A percentile compares a stretch with the other conserved stretches of the same genome.
phyloP scores from a whole-genome alignment of 2,797 vertebrate genomes.

The Sebastes glaucus region DNA sequence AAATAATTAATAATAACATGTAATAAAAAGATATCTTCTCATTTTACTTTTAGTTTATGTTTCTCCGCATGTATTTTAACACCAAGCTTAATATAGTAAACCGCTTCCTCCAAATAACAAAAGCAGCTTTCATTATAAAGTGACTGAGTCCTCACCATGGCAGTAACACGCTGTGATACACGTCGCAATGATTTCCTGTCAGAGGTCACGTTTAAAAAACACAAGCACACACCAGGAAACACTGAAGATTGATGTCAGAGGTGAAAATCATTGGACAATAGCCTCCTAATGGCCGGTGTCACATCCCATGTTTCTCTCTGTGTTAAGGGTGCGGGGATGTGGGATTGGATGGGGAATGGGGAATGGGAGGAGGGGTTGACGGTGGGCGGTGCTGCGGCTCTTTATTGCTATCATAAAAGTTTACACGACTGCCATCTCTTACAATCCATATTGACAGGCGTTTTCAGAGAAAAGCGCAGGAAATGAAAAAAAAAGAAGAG shows the following conservation, averaged over 20 bases:
- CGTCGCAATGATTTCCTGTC: neutral
- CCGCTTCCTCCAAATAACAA: neutral
- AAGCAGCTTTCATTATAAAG: neutral
- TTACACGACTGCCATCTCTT: constrained; percentile 58
- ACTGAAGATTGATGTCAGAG: constrained; percentile 35
- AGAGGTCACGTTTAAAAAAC: constrained; percentile 11
- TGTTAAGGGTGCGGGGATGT: neutral
- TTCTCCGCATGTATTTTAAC: too few species aligned
- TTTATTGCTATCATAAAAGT: constrained; percentile 74
- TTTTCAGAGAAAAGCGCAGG: constrained; percentile 18
- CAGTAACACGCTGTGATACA: constrained; percentile 1
- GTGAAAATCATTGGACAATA: constrained; percentile 26
- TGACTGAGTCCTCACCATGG: neutral
- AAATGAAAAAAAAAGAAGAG: neutral
- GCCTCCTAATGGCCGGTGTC: constrained; percentile 47
- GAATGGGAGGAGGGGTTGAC: neutral
- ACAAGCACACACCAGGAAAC: neutral
- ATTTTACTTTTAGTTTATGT: too few species aligned
- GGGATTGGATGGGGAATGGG: constrained; percentile 1
- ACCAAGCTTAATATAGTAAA: neutral
- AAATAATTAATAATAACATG: too few species aligned
- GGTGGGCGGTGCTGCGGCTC: constrained; percentile 2
- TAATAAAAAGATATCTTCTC: too few species aligned
- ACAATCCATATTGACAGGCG: constrained; percentile 57
- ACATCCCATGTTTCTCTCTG: constrained; percentile 38